Conservation (phyloP, 2,797 vertebrate species). For the Pygocentrus nattereri region DNA sequence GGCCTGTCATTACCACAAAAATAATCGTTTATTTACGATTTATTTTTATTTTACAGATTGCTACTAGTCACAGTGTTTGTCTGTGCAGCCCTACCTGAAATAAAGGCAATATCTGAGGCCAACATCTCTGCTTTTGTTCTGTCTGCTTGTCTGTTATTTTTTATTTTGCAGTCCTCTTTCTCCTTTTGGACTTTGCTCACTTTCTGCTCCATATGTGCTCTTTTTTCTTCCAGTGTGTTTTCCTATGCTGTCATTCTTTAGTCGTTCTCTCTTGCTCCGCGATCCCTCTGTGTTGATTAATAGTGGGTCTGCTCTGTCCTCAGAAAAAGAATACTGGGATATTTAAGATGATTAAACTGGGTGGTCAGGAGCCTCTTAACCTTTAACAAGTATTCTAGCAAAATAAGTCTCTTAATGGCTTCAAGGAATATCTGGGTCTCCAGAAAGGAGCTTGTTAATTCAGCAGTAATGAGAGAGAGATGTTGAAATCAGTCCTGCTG, state of each 20-base stretch:
- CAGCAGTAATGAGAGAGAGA: slow-evolving; percentile 36
- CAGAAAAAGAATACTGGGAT: background rate
- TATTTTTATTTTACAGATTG: too few relatives aligned
- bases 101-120: too few relatives aligned
- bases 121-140: background rate
- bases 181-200: slow-evolving; percentile 57
- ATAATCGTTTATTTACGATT: too few relatives aligned
- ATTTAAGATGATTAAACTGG: slow-evolving; percentile 36
- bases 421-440: slow-evolving; percentile 34
- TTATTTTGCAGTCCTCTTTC: slow-evolving; percentile 10
- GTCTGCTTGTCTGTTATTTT: slow-evolving; percentile 23
- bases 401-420: slow-evolving; percentile 51
- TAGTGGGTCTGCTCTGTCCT: slow-evolving; percentile 21
- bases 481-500: slow-evolving; percentile 41
- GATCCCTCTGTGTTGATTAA: slow-evolving; percentile 34
- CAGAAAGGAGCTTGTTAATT: slow-evolving; percentile 47
- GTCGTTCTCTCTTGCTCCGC: slow-evolving; percentile 14
- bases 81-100: too few relatives aligned
- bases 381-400: slow-evolving; percentile 43
- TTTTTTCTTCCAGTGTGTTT: slow-evolving; percentile 37
- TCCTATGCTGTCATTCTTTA: background rate
- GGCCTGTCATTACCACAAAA: too few relatives aligned
- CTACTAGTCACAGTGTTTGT: too few relatives aligned
- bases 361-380: slow-evolving; percentile 37
- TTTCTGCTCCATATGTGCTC: slow-evolving; percentile 60